Percentiles rank a stretch among this genome's conserved stretches.
Conservation (phyloP, 2,888 invertebrate genomes). For the Lacanobia wlatinum region DNA sequence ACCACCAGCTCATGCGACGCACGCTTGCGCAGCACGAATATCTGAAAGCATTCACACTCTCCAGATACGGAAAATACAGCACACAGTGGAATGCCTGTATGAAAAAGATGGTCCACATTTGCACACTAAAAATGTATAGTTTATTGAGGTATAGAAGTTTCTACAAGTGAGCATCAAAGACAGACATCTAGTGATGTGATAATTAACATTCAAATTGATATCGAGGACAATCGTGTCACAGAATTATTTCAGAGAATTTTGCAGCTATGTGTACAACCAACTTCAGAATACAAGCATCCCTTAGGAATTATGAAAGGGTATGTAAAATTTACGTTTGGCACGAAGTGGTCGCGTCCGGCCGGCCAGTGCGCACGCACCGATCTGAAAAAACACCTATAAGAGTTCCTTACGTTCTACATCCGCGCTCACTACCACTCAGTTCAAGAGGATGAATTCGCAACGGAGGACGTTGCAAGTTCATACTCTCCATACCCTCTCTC, state of each 20-base stretch:
- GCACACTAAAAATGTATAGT: neutral
- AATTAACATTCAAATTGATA: conserved; percentile 18
- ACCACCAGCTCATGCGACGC: conserved; percentile 97
- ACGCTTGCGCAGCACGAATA: conserved; percentile 98
- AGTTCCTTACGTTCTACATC: conserved; percentile 79
- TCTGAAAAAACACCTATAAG: conserved; percentile 86
- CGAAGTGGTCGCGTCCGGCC: conserved; percentile 78
- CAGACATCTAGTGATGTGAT: conserved; percentile 4
- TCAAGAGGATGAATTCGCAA: conserved; percentile 83
- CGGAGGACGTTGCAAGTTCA: conserved; percentile 80
- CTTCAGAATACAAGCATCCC: conserved; percentile 56
- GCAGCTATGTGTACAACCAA: conserved; percentile 6
- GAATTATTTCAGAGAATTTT: neutral
- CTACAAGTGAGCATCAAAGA: neutral
- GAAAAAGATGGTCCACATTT: conserved; percentile 64
- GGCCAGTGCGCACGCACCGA: conserved; percentile 78
- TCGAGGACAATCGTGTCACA: neutral
- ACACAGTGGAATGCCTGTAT: conserved; percentile 49
- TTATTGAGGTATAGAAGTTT: neutral
- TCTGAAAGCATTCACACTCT: conserved; percentile 88
- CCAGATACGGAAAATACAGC: conserved; percentile 58
- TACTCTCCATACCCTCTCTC: conserved; percentile 71
- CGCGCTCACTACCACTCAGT: conserved; percentile 48
- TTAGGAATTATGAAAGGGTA: conserved; percentile 68
- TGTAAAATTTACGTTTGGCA: conserved; percentile 83